These are phyloP conservation scores for Thoracochromis brauschi DNA, from an alignment of 2,113 vertebrate species.

Conservation along the genomic window DNA sequence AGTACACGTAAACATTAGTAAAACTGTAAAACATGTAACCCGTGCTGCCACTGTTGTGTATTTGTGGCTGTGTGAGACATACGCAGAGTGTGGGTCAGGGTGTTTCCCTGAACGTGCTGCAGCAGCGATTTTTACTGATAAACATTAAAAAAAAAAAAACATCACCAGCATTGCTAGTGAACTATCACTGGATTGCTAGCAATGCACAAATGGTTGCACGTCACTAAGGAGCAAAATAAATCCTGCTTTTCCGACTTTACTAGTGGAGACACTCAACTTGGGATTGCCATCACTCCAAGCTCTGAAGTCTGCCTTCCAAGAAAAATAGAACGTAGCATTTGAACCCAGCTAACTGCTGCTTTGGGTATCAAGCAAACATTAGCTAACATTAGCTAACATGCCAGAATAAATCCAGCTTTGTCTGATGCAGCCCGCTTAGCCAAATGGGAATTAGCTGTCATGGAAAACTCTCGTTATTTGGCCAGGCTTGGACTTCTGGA, in stretches of 20 bases:
- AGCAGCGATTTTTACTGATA: background rate
- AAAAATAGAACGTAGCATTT: background rate
- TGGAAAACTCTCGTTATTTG: background rate
- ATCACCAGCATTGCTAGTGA: background rate
- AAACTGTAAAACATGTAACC: background rate
- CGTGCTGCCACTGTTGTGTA: background rate
- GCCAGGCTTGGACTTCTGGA: background rate
- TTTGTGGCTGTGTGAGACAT: background rate
- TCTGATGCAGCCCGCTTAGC: background rate
- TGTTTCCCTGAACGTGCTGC: background rate
- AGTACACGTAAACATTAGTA: background rate
- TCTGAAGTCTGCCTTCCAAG: background rate
- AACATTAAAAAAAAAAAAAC: rapidly evolving
- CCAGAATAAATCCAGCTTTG: background rate
- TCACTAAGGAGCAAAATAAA: background rate
- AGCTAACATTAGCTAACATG: background rate
- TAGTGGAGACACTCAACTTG: background rate
- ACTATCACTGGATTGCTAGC: background rate
- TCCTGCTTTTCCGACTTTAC: background rate
- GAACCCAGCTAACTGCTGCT: background rate
- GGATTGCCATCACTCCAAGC: background rate
- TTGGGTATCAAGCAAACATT: background rate
- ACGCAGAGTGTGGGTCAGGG: rapidly evolving
- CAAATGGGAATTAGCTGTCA: background rate
- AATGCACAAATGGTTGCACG: background rate